Evolutionary conservation across 2,113 vertebrate genomes (phyloP), one percentile per base, ranked within the genome.

Genomic region (human (Homo sapiens)): DNA sequence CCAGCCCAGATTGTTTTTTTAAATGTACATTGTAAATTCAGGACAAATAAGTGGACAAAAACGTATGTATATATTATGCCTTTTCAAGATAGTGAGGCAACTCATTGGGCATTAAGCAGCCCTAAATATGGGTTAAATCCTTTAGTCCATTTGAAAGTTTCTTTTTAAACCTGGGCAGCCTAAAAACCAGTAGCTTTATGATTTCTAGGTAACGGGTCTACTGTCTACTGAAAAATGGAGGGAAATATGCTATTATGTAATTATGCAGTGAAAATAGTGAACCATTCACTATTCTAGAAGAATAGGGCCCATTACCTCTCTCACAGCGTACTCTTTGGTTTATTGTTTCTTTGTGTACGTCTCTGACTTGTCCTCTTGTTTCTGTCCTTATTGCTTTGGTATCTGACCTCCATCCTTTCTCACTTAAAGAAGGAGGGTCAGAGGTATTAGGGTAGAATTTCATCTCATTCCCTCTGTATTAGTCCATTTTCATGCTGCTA

Each of bases 81-180:
- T 81, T 75, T 87, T 66, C 9, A 8, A 86, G 43, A 35, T 30
- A 64, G 57, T 52, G 16, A 78, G 30, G 70, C 59, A 61, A 32
- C 22, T 91, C 55, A 10, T 3, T 87, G 13, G 45, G 20, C 17
- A 50, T 66, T 75, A 86, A 57, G 16, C 72, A 85, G 18, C 7
- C 27, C 27, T 75, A 59, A 89, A 93, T 45, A 68, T 78, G 40
- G 35, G 22, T 87, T 83, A 78, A 68, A 88, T 43, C 18, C 25
- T 40, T 82, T 66, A 43, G 27, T 70, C 18, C n/a, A n/a, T 96
- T 86, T 40, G 50, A 82, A 83, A 91, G 11, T 90, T 81, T 59
- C 14, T 55, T 87, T 92, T 64, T 45, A 72, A 94, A 72, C 5
- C 18, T 20, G 25, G 75, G 3, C 30, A 91, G 5, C 6, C 50